Base-by-base conservation (phyloP, 2,888 invertebrate species). In the Ypsolopha sequella region DNA sequence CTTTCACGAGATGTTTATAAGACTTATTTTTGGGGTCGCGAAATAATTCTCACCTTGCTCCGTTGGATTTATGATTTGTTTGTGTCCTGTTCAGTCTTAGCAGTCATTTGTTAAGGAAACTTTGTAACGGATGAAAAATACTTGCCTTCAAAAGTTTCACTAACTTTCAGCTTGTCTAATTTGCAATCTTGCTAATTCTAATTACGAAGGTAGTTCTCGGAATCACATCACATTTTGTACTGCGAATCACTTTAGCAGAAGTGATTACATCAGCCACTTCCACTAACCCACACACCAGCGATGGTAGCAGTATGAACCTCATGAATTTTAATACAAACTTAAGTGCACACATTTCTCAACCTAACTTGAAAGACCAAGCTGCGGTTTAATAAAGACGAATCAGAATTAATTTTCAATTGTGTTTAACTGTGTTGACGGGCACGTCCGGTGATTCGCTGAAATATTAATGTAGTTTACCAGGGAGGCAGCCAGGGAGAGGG, bases 381-480 rank as follows among this genome's bases (percentile, higher is more conserved):
- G 13, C 13, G 36, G 47, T 14, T 36, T 47, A n/a, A 47, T 47
- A 8, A 47, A 13, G 13, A 36, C 36, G n/a, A 36, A 14, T 47
- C 36, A n/a, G 9, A 36, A 36, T 47, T 47, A 47, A 47, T 47
- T 47, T 47, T 47, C 24, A 39, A 45, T 51, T 45, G 35, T 44
- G 43, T 11, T 38, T 24, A 41, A 41, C n/a, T 45, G 33, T 45
- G 24, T 36, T 13, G 11, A 13, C 7, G 33, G 14, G 68, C 70
- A 69, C 69, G 74, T 73, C 66, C 66, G 61, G 69, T 77, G 79
- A 79, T 80, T 79, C 74, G 62, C 69, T 63, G 68, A 71, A 74
- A 77, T 79, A 80, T 79, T 72, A 80, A 80, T 76, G 76, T 73
- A 72, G 70, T 70, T 67, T 70, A 65, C 76, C 43, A 43, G 43